Evolutionary conservation across 2,113 vertebrate species (phyloP), one percentile per base, ranked within the genome.

Genomic region (Hyperoodon ampullatus): DNA sequence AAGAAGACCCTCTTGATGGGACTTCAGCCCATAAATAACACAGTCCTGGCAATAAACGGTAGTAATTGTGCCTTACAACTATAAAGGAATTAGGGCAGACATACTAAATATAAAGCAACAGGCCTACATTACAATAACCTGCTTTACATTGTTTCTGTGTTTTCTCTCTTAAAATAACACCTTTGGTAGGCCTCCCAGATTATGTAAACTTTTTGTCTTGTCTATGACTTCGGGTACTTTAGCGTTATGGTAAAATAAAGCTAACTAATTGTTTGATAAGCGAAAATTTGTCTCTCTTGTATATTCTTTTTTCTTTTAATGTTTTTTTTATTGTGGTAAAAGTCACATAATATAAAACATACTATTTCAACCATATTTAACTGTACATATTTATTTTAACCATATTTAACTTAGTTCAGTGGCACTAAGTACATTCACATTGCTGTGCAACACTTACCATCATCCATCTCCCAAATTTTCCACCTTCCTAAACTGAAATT

Each of bases 11-110:
- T 93, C 60, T 92, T 97, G 70, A 96, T 96, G 70, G 65, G 88
- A 95, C 94, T 97, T 97, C 93, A 97, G 58, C 53, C 58, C 50
- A 92, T 97, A 97, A 97, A 97, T 97, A 96, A 96, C 88, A n/a
- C 83, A 75, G 80, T 65, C 60, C 81, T 90, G 71, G 65, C 90
- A 95, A 95, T 93, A 97, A 96, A 82, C 84, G 93, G 70, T 83
- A n/a, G 71, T 88, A 92, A 97, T 92, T 96, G 80, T 90, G 80
- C 74, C 60, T 77, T 90, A 47, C 47, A 66, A 77, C 87, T 95
- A 74, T 93, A 95, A 97, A 92, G 30, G 81, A 96, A 95, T 83
- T 95, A 94, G 63, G 81, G 35, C 26, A 97, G 47, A 90, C 58
- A 80, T 77, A 93, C 71, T 84, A 94, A 96, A 93, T 93, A 74